Conservation (phyloP, 2,113 vertebrate genomes). For the Cercocebus atys region DNA sequence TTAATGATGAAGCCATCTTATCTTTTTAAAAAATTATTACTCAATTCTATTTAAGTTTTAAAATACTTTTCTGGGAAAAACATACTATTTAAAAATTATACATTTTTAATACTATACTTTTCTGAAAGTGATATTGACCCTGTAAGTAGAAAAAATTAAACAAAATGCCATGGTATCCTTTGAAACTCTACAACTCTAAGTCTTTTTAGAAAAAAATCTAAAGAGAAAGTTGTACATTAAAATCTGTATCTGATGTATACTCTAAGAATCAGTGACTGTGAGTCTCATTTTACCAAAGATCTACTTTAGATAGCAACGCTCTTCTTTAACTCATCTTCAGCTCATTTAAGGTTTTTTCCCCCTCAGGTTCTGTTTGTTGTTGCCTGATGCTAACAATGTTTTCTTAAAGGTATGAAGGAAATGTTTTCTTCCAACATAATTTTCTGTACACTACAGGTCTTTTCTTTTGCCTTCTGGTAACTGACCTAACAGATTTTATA, state of each 20-base stretch:
- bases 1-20: neutral
- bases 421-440: too few species aligned
- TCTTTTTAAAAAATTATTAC: neutral
- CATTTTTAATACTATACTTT: slow-evolving; percentile 26
- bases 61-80: neutral
- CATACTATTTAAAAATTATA: neutral
- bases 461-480: too few species aligned
- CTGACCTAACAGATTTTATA: too few species aligned
- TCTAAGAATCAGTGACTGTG: neutral
- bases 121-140: neutral
- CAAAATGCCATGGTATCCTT: neutral
- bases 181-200: neutral
- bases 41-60: neutral
- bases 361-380: too few species aligned
- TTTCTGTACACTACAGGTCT: too few species aligned
- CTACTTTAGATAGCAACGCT: neutral
- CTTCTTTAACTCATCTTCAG: too few species aligned
- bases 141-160: neutral
- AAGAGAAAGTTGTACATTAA: neutral
- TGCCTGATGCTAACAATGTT: too few species aligned
- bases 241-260: neutral
- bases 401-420: too few species aligned
- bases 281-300: neutral
- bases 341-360: too few species aligned
- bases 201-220: neutral